A percentile compares a stretch with the other conserved stretches of the same genome.
These are phyloP conservation scores for Anastrepha ludens DNA, from an alignment of 1,140 invertebrate genomes.

Conservation along the genomic window DNA sequence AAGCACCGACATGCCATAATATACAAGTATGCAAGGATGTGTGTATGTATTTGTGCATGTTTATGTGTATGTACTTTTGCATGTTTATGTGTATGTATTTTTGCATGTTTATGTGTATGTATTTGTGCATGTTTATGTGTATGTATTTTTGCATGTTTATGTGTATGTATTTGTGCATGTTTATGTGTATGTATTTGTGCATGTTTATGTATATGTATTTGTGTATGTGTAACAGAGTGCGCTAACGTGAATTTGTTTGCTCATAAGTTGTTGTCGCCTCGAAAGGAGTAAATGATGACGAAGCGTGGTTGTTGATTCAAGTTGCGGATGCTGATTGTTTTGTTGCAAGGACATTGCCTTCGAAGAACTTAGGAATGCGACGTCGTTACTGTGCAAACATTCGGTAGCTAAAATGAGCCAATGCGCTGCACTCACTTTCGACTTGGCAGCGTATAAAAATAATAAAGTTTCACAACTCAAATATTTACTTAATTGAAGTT, in stretches of 20 bases:
- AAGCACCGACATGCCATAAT: neutral
- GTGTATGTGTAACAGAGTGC: neutral
- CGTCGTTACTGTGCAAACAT: neutral
- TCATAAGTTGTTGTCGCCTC: neutral
- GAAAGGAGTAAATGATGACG: neutral
- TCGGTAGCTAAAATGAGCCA: neutral
- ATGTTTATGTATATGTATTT: no score
- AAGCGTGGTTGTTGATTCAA: neutral
- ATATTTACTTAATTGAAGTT: conserved; percentile 47
- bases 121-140: no score
- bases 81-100: no score
- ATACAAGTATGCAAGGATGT: no score
- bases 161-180: no score
- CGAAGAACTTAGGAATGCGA: neutral
- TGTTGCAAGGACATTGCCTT: conserved; percentile 11
- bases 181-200: no score
- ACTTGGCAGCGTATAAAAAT: neutral
- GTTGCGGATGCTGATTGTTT: neutral
- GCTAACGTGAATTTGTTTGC: neutral
- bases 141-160: no score
- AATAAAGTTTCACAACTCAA: conserved; percentile 43
- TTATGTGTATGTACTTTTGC: no score
- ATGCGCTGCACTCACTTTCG: neutral
- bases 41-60: no score
- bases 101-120: no score